Conservation (phyloP, 2,113 vertebrate species). For the Tenebrosternarchus preto region DNA sequence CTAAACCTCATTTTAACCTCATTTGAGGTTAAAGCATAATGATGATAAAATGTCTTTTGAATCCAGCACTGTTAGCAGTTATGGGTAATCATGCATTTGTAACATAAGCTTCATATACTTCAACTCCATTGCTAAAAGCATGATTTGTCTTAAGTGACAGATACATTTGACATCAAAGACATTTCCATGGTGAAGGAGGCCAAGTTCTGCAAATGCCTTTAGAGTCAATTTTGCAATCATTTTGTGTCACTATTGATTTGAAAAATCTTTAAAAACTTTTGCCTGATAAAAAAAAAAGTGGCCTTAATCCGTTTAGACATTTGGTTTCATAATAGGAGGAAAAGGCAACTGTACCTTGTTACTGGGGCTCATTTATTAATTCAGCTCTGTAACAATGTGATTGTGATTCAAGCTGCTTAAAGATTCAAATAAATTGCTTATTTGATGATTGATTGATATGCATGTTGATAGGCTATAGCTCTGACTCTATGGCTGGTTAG, state of each 20-base stretch:
- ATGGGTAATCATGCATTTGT: slow-evolving; percentile 49
- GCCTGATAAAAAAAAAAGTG: slow-evolving; percentile 21
- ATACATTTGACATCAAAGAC: slow-evolving; percentile 62
- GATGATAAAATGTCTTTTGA: slow-evolving; percentile 57
- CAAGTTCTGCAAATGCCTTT: slow-evolving; percentile 51
- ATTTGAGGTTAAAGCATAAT: slow-evolving; percentile 50
- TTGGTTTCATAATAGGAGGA: slow-evolving; percentile 10
- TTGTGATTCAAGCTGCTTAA: no score
- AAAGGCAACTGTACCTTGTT: slow-evolving; percentile 12
- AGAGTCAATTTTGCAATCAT: slow-evolving; percentile 44
- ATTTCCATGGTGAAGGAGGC: slow-evolving; percentile 53
- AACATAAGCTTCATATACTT: slow-evolving; percentile 44
- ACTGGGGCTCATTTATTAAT: no score
- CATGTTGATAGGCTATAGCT: no score
- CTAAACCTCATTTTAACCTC: no score
- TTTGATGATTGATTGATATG: no score
- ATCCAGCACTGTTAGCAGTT: slow-evolving; percentile 34
- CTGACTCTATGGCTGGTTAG: no score
- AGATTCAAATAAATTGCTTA: no score
- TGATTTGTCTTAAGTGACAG: slow-evolving; percentile 66
- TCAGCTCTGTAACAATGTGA: no score
- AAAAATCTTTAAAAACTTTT: slow-evolving; percentile 54
- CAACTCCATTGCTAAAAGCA: slow-evolving; percentile 45
- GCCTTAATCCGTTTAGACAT: no score
- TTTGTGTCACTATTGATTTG: slow-evolving; percentile 53